These are phyloP conservation scores for Lepidostoma basale DNA, from an alignment of 1,140 invertebrate genomes.

Conservation along the genomic window DNA sequence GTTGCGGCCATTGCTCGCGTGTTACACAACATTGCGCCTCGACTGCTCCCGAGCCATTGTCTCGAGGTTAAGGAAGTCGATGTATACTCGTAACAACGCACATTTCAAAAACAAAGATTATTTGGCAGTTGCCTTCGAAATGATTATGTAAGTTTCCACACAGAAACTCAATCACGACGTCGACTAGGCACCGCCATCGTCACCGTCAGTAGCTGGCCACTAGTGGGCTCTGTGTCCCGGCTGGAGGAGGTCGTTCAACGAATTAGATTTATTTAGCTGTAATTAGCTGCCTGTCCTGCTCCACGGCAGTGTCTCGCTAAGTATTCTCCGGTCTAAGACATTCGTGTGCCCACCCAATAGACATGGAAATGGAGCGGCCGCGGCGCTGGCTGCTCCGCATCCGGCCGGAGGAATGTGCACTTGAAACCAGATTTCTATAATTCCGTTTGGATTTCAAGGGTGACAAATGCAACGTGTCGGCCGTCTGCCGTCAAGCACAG, in stretches of 20 bases:
- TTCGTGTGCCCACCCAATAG: too few species aligned
- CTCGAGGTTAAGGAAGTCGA: background rate
- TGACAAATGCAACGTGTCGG: background rate
- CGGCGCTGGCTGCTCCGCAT: too few species aligned
- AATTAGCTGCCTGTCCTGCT: too few species aligned
- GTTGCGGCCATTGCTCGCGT: background rate
- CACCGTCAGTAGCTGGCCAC: too few species aligned
- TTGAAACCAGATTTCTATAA: conserved; percentile 14
- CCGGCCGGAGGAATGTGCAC: background rate
- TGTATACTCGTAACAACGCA: background rate
- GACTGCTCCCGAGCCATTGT: background rate
- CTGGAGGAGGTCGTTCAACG: too few species aligned
- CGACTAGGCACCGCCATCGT: background rate
- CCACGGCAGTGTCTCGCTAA: too few species aligned
- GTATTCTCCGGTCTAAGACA: too few species aligned
- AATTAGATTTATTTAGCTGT: too few species aligned
- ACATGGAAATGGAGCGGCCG: too few species aligned
- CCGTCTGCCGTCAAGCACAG: too few species aligned
- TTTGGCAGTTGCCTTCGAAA: background rate
- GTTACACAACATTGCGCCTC: conserved; percentile 1
- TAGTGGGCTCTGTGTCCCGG: too few species aligned
- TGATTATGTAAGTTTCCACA: background rate
- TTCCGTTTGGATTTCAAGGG: conserved; percentile 18
- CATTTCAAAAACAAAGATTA: background rate
- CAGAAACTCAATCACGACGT: background rate